These are phyloP conservation scores for Limnothrissa miodon DNA, from an alignment of 2,113 vertebrate species.

Conservation along the genomic window DNA sequence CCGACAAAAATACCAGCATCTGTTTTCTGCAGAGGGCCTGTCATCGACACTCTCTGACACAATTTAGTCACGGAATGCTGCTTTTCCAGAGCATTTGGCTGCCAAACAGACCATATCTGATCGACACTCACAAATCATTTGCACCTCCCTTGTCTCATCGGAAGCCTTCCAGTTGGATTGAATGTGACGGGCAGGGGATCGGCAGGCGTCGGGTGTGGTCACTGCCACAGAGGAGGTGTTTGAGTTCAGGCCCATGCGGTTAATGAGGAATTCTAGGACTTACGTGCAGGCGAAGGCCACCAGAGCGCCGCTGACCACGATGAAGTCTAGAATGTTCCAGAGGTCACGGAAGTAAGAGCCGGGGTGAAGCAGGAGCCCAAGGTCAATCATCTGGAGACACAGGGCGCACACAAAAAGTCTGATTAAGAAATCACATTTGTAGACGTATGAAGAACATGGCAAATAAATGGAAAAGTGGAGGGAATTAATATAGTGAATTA, in stretches of 20 bases:
- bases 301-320: conserved; percentile 97
- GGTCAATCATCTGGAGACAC: conserved; percentile 72
- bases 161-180: neutral
- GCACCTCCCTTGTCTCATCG: neutral
- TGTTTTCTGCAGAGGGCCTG: neutral
- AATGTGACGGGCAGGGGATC: neutral
- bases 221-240: neutral
- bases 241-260: neutral
- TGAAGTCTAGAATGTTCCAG: conserved; percentile 98
- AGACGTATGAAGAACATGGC: neutral
- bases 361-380: conserved; percentile 74
- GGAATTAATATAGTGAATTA: too few relatives aligned
- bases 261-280: conserved; percentile 64
- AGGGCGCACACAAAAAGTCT: neutral
- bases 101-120: neutral
- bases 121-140: neutral
- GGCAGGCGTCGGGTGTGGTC: neutral
- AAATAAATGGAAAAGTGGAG: too few relatives aligned
- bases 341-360: conserved; percentile 76
- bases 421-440: neutral
- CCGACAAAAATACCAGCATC: neutral
- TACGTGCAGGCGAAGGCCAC: conserved; percentile 98
- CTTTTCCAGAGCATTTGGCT: neutral
- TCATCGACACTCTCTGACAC: too few relatives aligned
- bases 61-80: neutral